These are phyloP conservation scores for Oceanodroma leucorhoa DNA, from an alignment of 2,797 vertebrate genomes.

Conservation along the genomic window DNA sequence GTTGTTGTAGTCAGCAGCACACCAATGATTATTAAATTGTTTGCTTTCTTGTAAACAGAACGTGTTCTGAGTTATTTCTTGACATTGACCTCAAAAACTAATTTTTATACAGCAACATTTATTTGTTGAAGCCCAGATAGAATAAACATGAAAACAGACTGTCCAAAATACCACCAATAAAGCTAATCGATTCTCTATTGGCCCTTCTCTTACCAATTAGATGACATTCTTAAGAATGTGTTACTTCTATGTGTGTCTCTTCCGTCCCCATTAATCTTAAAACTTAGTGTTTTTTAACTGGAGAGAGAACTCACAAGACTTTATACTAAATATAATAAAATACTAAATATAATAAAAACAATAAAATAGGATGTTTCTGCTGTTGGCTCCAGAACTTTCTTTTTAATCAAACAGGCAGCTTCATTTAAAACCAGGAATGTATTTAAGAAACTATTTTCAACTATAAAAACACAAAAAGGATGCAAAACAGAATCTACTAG, in stretches of 20 bases:
- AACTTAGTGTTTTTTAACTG: background rate
- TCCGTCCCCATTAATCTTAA: background rate
- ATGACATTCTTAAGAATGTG: accelerated
- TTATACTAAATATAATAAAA: background rate
- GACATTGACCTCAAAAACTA: background rate
- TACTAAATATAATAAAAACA: background rate
- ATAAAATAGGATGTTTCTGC: background rate
- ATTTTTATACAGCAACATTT: background rate
- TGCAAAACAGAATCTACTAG: background rate
- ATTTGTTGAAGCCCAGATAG: background rate
- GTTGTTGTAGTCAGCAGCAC: background rate
- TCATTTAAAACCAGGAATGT: background rate
- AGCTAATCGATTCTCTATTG: background rate
- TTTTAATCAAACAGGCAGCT: background rate
- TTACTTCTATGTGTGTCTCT: background rate
- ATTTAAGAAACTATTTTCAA: background rate
- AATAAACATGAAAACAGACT: background rate
- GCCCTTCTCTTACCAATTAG: background rate
- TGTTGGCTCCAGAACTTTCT: background rate
- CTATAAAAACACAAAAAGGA: background rate
- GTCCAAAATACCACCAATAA: background rate
- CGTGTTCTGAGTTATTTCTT: background rate
- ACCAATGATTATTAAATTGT: background rate
- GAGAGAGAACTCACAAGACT: background rate
- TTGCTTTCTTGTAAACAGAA: background rate